Base-by-base conservation (phyloP, 1,140 invertebrate species). In the Drosophila miranda region DNA sequence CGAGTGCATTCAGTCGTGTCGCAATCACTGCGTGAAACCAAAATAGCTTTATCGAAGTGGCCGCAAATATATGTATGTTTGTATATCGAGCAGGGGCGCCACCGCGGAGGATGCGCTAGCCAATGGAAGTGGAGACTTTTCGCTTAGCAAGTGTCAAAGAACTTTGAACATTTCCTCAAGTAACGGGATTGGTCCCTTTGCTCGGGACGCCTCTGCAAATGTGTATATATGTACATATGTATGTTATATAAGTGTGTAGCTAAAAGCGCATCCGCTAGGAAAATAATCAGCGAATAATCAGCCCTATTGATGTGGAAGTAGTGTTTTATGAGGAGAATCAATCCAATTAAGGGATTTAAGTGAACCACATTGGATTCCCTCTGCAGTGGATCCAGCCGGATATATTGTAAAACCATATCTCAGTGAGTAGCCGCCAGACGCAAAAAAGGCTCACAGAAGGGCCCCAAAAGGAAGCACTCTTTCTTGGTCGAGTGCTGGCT, bases 11-110 rank as follows among this genome's bases (percentile, higher is more conserved):
- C 42, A 19, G 13, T 26, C 14, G 70, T 78, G 58, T 78, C 46
- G 51, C 69, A 72, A 61, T 72, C 51, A 52, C 3, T 14, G 75
- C 38, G 53, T 50, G 50, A 13, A 44, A 44, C 71, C 26, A 57
- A 79, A 80, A 80, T 78, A 78, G 76, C 64, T 45, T 19, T 11
- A 41, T 51, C 48, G 6, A 26, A 11, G 42, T 11, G 61, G 13
- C 16, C 23, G 28, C n/a, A 55, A 28, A 38, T 49, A 67, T 66
- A 61, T n/a, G n/a, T n/a, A n/a, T n/a, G n/a, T n/a, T n/a, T n/a
- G n/a, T n/a, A n/a, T 28, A 64, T 2, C 44, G 4, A 11, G 9
- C 23, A 50, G 58, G 44, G 61, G 58, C 61, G n/a, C 28, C 26
- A 13, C 13, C 30, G 11, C 5, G 57, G 28, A n/a, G 21, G 42